Conservation (phyloP, 2,113 vertebrate species). For the Phylloscopus trochiloides region DNA sequence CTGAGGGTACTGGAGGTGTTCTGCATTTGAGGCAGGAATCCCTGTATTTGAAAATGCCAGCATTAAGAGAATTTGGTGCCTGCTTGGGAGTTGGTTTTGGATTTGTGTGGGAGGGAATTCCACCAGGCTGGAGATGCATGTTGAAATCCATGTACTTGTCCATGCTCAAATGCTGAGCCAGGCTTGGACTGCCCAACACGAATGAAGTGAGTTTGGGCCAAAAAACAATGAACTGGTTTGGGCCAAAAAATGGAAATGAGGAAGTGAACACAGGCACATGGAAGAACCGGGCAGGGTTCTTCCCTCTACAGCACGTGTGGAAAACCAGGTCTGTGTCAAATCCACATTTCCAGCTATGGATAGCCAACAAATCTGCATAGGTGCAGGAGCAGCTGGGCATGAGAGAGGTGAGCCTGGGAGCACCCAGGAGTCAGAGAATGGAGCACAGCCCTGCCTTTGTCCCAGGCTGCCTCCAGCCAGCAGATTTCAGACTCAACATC, state of each 20-base stretch:
- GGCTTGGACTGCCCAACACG: neutral
- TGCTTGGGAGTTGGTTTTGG: neutral
- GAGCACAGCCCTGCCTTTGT: neutral
- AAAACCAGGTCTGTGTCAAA: neutral
- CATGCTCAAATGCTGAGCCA: neutral
- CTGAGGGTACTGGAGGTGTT: neutral
- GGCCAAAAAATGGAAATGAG: neutral
- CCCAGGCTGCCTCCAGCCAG: rapidly evolving
- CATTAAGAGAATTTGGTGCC: neutral
- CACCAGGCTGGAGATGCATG: neutral
- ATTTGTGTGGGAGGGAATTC: neutral
- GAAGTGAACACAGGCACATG: neutral
- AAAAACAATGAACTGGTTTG: neutral
- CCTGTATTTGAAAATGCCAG: neutral
- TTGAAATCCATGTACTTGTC: neutral
- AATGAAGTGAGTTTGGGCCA: neutral
- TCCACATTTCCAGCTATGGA: neutral
- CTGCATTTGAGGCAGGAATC: neutral
- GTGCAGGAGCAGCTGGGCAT: neutral
- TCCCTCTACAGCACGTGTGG: neutral
- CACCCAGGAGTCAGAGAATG: neutral
- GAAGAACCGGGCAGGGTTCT: neutral
- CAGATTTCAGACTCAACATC: neutral
- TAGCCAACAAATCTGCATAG: neutral
- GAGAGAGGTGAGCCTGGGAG: neutral